Evolutionary conservation across 2,888 invertebrate species (phyloP).

Genomic region (Orthosia gothica): DNA sequence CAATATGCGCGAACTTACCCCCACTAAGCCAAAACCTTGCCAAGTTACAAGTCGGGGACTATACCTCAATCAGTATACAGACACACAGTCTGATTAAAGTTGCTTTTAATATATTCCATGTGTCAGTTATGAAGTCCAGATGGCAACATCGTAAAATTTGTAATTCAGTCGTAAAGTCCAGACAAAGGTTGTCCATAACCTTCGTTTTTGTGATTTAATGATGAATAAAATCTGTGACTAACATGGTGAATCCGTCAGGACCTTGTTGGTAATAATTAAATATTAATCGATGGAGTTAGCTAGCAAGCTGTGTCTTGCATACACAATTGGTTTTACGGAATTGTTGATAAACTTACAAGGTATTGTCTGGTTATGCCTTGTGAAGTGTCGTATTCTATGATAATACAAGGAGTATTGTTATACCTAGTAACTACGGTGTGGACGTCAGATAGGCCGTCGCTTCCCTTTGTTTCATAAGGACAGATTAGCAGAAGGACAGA

Average conservation of each 20-base stretch:
- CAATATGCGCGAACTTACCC: too few species aligned
- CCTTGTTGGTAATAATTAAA: conserved; percentile 54
- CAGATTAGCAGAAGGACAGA: too few species aligned
- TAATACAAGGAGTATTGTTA: too few species aligned
- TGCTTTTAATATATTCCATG: too few species aligned
- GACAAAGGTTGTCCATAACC: conserved; percentile 13
- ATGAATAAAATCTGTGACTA: conserved; percentile 34
- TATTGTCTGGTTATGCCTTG: not conserved
- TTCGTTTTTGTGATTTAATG: conserved; percentile 8
- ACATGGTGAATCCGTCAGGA: conserved; percentile 30
- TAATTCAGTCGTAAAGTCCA: not conserved
- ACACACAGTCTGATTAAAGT: not conserved
- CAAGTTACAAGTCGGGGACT: too few species aligned
- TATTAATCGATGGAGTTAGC: conserved; percentile 47
- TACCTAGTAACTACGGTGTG: too few species aligned
- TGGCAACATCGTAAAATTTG: not conserved
- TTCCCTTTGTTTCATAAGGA: too few species aligned
- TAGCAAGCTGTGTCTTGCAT: conserved; percentile 28
- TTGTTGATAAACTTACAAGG: not conserved
- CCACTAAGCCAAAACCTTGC: too few species aligned
- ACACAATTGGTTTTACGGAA: conserved; percentile 22
- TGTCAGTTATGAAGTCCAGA: too few species aligned
- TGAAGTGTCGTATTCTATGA: not conserved
- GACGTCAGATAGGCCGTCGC: too few species aligned
- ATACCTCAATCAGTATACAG: not conserved